These are phyloP conservation scores for Ferdinandea cuprea DNA, from an alignment of 2,888 invertebrate species.

Conservation along the genomic window DNA sequence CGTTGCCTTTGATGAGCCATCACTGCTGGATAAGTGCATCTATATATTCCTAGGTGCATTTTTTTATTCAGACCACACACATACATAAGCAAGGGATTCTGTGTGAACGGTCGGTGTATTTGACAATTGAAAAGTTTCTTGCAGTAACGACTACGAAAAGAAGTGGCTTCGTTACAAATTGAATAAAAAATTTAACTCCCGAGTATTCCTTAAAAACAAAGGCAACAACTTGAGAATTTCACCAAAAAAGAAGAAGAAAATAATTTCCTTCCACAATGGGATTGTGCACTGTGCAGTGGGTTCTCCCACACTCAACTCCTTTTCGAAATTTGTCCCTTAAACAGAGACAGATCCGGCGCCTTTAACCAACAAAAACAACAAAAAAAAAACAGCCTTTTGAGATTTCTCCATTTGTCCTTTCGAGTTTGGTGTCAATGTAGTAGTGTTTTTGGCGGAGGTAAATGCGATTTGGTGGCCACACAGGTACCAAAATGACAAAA, in stretches of 20 bases:
- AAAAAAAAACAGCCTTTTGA: background rate
- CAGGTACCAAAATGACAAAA: conserved; percentile 32
- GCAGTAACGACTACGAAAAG: conserved; percentile 29
- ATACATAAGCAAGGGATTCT: background rate
- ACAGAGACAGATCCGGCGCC: background rate
- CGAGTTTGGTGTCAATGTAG: background rate
- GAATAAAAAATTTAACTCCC: conserved; percentile 25
- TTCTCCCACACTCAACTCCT: background rate
- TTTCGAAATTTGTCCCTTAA: background rate
- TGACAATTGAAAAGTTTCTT: conserved; percentile 53
- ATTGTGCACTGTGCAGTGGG: background rate
- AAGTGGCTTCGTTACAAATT: conserved; percentile 64
- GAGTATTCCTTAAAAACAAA: conserved; percentile 65
- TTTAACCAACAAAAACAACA: too few species aligned
- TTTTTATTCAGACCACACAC: background rate
- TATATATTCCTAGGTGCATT: background rate
- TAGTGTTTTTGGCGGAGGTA: conserved; percentile 6
- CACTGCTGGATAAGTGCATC: conserved; percentile 38
- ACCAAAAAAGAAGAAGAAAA: conserved; percentile 6
- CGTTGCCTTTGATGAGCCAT: conserved; percentile 28
- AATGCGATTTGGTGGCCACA: conserved; percentile 67
- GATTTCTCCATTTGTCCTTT: conserved; percentile 3
- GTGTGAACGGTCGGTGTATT: conserved; percentile 32
- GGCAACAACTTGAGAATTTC: conserved; percentile 65
- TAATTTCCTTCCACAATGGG: background rate